Evolutionary conservation across 2,797 vertebrate species (phyloP), one percentile per base, ranked within the genome.

Genomic region (Champsocephalus esox): DNA sequence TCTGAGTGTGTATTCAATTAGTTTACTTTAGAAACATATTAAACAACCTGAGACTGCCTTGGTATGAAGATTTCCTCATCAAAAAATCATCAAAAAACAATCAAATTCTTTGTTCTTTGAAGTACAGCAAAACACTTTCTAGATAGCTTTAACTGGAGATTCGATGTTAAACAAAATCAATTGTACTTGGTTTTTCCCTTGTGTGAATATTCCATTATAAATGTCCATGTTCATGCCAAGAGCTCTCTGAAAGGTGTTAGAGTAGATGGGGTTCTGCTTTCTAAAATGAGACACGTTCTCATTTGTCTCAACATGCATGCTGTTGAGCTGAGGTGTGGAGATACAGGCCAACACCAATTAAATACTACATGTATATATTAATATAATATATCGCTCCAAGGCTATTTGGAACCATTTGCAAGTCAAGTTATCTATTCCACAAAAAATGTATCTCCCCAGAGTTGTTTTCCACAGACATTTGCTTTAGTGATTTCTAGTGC

Each of bases 1-100:
- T 98, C 98, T 94, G 98, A 99, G 98, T 99, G 98, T 99, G 98
- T 99, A 99, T 99, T 99, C 94, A 94, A 94, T 85, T 96, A 97
- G 96, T 97, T 98, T 68, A 96, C 96, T 95, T 95, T 95, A 98
- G 96, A 96, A 95, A 38, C 6, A 92, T 96, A 88, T 94, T 96
- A 94, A 95, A 92, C 82, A 94, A 95, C 93, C 93, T 90, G 88
- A 88, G 88, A 94, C 93, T 88, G 95, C 95, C 97, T 98, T 98
- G 97, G 97, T 97, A 98, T 97, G 97, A 97, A 98, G 96, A 97
- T 97, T 96, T 91, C 94, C 52, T 51, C 50, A 32, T 46, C 45
- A 17, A 56, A 63, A 76, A 0, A 48, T 51, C n/a, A 57, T 78
- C 77, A 0, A 21, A 52, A 16, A 68, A 55, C 32, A 0, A 1